phyloP scores from a whole-genome alignment of 2,888 invertebrate species.

The Lycophotia porphyrea region DNA sequence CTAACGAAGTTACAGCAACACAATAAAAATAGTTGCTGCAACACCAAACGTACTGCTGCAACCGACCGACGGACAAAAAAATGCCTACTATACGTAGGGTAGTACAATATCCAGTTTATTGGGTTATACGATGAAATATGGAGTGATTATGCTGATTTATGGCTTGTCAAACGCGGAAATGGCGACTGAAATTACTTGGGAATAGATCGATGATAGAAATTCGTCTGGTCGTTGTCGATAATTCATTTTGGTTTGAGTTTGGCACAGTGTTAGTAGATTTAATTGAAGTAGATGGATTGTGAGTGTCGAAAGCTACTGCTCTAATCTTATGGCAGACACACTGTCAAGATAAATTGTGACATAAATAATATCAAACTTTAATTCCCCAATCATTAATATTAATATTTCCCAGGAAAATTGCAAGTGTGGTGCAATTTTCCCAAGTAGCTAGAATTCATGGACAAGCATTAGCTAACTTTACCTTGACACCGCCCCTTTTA shows the following conservation, averaged over 20 bases:
- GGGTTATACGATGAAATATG: slow-evolving; percentile 33
- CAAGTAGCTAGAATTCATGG: not conserved
- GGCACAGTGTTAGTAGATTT: not conserved
- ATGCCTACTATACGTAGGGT: not conserved
- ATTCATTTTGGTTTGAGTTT: not conserved
- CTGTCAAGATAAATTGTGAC: too few relatives aligned
- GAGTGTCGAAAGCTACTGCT: not conserved
- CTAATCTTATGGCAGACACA: not conserved
- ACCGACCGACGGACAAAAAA: slow-evolving; percentile 32
- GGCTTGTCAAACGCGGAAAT: slow-evolving; percentile 16
- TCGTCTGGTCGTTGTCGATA: not conserved
- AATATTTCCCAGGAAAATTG: not conserved
- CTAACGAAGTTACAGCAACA: slow-evolving; percentile 58
- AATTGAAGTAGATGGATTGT: not conserved
- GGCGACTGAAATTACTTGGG: slow-evolving; percentile 24
- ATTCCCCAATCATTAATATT: not conserved
- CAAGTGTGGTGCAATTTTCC: not conserved
- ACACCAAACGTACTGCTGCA: slow-evolving; percentile 36
- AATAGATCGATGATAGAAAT: slow-evolving; percentile 27
- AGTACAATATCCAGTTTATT: slow-evolving; percentile 21
- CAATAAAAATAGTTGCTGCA: slow-evolving; percentile 34
- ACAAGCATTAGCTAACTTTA: not conserved
- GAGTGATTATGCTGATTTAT: slow-evolving; percentile 30
- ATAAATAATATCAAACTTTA: not conserved
- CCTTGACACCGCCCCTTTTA: slow-evolving; percentile 3